phyloP scores from a whole-genome alignment of 2,113 vertebrate species.

The Amphiprion ocellaris region DNA sequence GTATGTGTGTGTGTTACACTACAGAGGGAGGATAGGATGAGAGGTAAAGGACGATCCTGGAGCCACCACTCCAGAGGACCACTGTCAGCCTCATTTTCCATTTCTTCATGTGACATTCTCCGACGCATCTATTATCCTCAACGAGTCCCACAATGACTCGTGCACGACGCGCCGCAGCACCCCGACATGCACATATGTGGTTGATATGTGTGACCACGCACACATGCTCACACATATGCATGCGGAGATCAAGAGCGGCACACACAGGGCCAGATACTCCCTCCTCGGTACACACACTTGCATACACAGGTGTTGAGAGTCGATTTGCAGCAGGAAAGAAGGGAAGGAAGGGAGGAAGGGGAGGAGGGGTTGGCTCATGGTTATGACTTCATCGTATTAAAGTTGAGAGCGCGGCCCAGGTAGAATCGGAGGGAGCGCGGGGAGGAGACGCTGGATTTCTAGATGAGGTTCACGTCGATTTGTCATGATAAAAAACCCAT shows the following conservation, averaged over 20 bases:
- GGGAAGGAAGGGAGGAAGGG: not conserved
- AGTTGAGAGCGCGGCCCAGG: slow-evolving; percentile 58
- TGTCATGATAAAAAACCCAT: slow-evolving; percentile 80
- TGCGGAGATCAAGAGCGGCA: not conserved
- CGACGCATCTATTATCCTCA: slow-evolving; percentile 68
- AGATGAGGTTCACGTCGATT: slow-evolving; percentile 75
- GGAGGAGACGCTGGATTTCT: slow-evolving; percentile 62
- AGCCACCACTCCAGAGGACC: slow-evolving; percentile 68
- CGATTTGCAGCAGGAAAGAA: slow-evolving; percentile 29
- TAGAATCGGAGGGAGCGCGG: slow-evolving; percentile 39
- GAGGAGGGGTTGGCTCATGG: not conserved
- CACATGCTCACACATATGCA: slow-evolving; percentile 17
- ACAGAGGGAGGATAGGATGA: slow-evolving; percentile 34
- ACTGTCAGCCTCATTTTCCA: slow-evolving; percentile 69
- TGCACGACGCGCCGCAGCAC: slow-evolving; percentile 6
- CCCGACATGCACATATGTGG: not conserved
- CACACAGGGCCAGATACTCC: slow-evolving; percentile 9
- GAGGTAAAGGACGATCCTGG: slow-evolving; percentile 55
- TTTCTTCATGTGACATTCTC: slow-evolving; percentile 69
- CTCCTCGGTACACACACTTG: slow-evolving; percentile 12
- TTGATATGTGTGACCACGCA: slow-evolving; percentile 15
- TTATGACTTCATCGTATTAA: slow-evolving; percentile 79
- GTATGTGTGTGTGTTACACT: slow-evolving; percentile 8
- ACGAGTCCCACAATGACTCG: slow-evolving; percentile 43
- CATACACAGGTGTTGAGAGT: slow-evolving; percentile 46